Conservation (phyloP, 2,888 invertebrate genomes). For the Bombylius major region DNA sequence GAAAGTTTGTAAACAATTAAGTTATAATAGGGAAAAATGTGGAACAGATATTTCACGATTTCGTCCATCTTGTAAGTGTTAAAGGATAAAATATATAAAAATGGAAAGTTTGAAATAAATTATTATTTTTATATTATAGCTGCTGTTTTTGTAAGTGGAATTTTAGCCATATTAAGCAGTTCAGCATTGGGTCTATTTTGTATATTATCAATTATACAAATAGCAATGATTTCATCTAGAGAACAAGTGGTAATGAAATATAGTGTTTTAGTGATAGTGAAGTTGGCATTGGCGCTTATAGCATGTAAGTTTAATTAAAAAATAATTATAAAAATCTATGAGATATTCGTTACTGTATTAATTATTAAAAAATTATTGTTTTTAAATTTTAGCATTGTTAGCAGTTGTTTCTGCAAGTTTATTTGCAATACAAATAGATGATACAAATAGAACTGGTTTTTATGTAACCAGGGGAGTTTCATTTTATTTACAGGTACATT, state of each 20-base stretch:
- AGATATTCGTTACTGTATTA: background rate
- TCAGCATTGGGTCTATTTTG: conserved; percentile 63
- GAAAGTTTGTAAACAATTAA: conserved; percentile 68
- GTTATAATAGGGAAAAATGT: conserved; percentile 73
- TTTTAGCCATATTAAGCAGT: conserved; percentile 64
- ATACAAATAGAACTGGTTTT: conserved; percentile 57
- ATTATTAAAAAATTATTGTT: conserved; percentile 3
- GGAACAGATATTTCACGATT: conserved; percentile 66
- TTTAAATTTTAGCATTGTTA: conserved; percentile 52
- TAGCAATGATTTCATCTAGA: conserved; percentile 77
- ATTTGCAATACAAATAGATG: conserved; percentile 77
- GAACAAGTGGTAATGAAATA: conserved; percentile 70
- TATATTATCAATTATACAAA: conserved; percentile 65
- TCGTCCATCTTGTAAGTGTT: conserved; percentile 58
- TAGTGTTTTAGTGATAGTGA: conserved; percentile 61
- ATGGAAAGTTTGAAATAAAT: background rate
- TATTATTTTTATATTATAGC: conserved; percentile 40
- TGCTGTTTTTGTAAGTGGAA: conserved; percentile 69
- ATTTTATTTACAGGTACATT: conserved; percentile 72
- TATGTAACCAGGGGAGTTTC: conserved; percentile 65
- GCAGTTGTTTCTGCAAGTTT: conserved; percentile 69
- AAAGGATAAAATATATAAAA: background rate
- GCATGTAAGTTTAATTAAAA: conserved; percentile 49
- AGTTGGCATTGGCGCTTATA: conserved; percentile 62
- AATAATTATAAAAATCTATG: background rate